Conservation (phyloP, 2,888 invertebrate genomes). For the Ichneumoninae sp. region DNA sequence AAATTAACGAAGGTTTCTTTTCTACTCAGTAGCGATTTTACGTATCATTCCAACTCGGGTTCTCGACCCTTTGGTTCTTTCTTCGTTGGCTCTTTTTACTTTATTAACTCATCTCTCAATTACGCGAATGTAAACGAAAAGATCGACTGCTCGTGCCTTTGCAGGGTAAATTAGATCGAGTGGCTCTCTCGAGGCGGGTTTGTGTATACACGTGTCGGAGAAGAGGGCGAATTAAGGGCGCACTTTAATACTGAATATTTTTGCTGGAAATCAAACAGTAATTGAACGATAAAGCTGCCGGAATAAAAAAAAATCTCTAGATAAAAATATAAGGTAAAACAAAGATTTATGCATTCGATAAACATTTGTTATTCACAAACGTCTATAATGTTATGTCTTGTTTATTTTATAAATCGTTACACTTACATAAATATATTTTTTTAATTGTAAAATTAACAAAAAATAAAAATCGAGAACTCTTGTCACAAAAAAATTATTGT, state of each 20-base stretch:
- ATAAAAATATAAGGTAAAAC: neutral
- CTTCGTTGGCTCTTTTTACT: constrained; percentile 12
- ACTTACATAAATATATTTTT: too few species aligned
- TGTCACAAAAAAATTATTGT: too few species aligned
- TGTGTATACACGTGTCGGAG: constrained; percentile 17
- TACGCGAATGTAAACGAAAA: constrained; percentile 53
- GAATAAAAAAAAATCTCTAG: neutral
- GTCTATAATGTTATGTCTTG: too few species aligned
- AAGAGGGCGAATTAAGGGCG: constrained; percentile 25
- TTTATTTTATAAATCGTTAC: too few species aligned
- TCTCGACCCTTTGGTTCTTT: neutral
- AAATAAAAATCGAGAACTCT: too few species aligned
- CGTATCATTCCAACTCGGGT: neutral
- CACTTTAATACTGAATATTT: neutral
- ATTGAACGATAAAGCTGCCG: neutral
- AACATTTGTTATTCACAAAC: neutral
- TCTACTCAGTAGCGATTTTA: neutral
- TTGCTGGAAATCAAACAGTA: neutral
- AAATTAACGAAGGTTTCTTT: neutral
- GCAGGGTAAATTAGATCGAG: constrained; percentile 57
- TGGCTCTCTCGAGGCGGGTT: constrained; percentile 40
- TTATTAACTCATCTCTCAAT: constrained; percentile 23
- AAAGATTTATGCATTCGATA: neutral
- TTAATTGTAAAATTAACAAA: too few species aligned
- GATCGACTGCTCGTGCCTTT: constrained; percentile 51